phyloP scores from a whole-genome alignment of 2,113 vertebrate genomes.

The Gymnorhina tibicen region DNA sequence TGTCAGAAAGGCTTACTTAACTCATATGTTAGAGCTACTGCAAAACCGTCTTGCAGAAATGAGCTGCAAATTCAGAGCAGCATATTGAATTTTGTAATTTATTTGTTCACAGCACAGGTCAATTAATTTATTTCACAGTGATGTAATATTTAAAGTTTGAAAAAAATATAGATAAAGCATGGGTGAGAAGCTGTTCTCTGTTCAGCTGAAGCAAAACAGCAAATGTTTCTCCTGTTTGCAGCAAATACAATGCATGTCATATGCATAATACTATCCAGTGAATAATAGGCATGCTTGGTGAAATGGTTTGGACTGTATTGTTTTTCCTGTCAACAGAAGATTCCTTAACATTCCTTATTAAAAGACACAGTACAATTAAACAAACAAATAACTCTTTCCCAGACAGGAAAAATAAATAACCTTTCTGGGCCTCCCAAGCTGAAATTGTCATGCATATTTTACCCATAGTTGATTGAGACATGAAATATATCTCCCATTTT shows the following conservation, averaged over 20 bases:
- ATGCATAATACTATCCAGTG: not conserved
- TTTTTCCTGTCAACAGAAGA: conserved; percentile 2
- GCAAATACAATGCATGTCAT: not conserved
- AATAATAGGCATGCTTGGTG: not conserved
- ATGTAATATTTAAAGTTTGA: conserved; percentile 66
- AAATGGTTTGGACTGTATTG: conserved; percentile 12
- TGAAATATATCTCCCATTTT: not conserved
- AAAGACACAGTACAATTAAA: conserved; percentile 49
- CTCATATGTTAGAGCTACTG: conserved; percentile 58
- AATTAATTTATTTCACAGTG: conserved; percentile 72
- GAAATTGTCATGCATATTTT: not conserved
- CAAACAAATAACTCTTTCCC: conserved; percentile 48
- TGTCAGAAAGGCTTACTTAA: conserved; percentile 68
- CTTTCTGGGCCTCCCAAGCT: conserved; percentile 13
- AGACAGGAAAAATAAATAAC: conserved; percentile 50
- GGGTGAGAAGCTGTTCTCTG: conserved; percentile 19
- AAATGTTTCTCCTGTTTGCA: conserved; percentile 31
- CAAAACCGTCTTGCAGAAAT: conserved; percentile 23
- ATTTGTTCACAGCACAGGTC: conserved; percentile 65
- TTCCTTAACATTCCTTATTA: conserved; percentile 36
- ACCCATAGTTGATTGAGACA: not conserved
- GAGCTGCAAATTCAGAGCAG: conserved; percentile 63
- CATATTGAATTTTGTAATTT: conserved; percentile 64
- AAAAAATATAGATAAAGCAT: conserved; percentile 54
- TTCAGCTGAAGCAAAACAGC: conserved; percentile 55